Percentiles rank a stretch among this genome's conserved stretches.
Evolutionary conservation across 2,797 vertebrate species (phyloP).

Genomic region (Erpetoichthys calabaricus): DNA sequence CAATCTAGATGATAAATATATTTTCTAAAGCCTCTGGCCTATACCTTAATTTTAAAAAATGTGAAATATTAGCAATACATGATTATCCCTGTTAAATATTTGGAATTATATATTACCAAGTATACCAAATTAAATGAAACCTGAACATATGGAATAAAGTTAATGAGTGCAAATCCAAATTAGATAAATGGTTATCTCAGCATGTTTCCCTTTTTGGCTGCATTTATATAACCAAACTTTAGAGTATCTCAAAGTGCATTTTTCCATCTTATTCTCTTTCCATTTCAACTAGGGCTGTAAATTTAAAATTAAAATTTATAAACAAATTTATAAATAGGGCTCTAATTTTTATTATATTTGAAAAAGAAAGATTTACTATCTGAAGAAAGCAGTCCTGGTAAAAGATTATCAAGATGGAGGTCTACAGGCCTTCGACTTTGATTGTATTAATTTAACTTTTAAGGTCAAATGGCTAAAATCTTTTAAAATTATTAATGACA

Average conservation of each 20-base stretch:
- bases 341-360: constrained; percentile 6
- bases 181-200: constrained; percentile 4
- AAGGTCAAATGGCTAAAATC: constrained; percentile 13
- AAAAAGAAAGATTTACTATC: not conserved
- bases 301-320: too few species aligned
- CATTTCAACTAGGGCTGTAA: constrained; percentile 1
- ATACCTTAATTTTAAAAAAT: constrained; percentile 2
- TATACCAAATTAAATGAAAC: not conserved
- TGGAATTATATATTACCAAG: constrained; percentile 8
- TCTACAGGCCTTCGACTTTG: constrained; percentile 7
- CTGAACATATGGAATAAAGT: constrained; percentile 3
- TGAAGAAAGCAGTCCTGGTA: too few species aligned
- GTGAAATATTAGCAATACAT: constrained; percentile 10
- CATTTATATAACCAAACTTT: constrained; percentile 6
- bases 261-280: constrained; percentile 1
- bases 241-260: constrained; percentile 3
- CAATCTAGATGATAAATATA: not conserved
- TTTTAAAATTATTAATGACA: constrained; percentile 2
- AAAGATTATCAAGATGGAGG: not conserved
- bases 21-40: constrained; percentile 9
- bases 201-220: constrained; percentile 4
- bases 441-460: constrained; percentile 8
- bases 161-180: not conserved
- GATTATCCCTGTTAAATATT: constrained; percentile 6
- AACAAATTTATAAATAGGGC: not conserved